phyloP scores from a whole-genome alignment of 2,888 invertebrate species.

The Gerris lacustris region DNA sequence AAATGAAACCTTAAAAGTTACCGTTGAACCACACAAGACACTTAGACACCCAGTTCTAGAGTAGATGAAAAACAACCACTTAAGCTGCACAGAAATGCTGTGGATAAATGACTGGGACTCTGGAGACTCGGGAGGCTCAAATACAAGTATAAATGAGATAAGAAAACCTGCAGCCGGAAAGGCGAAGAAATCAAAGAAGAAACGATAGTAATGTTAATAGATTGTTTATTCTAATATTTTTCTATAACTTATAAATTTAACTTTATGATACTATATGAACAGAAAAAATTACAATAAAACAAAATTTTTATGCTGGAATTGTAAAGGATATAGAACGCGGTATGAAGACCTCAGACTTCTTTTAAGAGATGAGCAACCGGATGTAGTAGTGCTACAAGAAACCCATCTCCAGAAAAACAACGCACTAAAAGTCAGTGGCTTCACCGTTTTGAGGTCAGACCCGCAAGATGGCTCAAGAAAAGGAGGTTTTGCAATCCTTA shows the following conservation, averaged over 20 bases:
- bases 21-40: constrained; percentile 5
- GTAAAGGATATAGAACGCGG: background rate
- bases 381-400: background rate
- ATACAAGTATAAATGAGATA: too few relatives aligned
- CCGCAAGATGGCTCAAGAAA: background rate
- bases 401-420: background rate
- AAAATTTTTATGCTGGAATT: background rate
- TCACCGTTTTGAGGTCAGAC: background rate
- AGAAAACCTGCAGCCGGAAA: too few relatives aligned
- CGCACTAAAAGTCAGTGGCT: background rate
- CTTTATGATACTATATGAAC: too few relatives aligned
- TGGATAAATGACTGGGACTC: too few relatives aligned
- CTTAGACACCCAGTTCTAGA: background rate
- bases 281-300: background rate
- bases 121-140: too few relatives aligned
- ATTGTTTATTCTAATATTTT: too few relatives aligned
- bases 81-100: too few relatives aligned
- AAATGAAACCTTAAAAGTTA: background rate
- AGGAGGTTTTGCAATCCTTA: background rate
- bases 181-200: too few relatives aligned
- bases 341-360: constrained; percentile 1
- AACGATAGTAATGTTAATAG: too few relatives aligned
- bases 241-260: too few relatives aligned
- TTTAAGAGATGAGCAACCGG: background rate
- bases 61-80: too few relatives aligned